Conservation (phyloP, 2,113 vertebrate genomes). For the Alethe diademata region DNA sequence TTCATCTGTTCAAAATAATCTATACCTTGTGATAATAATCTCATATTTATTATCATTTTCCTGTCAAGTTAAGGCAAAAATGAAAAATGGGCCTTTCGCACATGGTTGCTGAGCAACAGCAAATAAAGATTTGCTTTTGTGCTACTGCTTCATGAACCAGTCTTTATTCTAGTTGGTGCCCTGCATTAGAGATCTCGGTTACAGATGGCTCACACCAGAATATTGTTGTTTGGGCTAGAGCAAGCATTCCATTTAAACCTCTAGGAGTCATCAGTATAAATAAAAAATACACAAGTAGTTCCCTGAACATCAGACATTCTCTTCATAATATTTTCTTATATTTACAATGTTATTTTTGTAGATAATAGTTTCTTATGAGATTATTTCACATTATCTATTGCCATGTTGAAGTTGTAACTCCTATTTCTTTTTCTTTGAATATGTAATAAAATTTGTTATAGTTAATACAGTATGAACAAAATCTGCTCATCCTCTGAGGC, state of each 20-base stretch:
- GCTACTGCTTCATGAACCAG: neutral
- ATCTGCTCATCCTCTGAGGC: conserved; percentile 8
- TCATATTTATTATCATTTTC: conserved; percentile 61
- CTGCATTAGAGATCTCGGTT: neutral
- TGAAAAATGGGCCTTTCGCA: conserved; percentile 33
- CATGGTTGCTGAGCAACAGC: conserved; percentile 65
- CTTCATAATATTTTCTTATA: neutral
- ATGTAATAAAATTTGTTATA: neutral
- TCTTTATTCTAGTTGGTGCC: conserved; percentile 22
- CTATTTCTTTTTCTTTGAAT: neutral
- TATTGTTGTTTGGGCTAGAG: neutral
- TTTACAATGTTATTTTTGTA: neutral
- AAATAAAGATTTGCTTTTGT: conserved; percentile 60
- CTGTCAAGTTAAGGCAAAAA: conserved; percentile 61
- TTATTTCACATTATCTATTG: neutral
- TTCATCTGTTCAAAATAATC: conserved; percentile 60
- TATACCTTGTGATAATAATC: conserved; percentile 65
- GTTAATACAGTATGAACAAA: neutral
- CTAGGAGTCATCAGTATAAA: neutral
- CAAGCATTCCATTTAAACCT: neutral
- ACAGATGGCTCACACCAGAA: neutral
- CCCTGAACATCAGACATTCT: neutral
- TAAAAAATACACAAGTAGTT: neutral
- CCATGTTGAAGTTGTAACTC: neutral
- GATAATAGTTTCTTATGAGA: neutral